Evolutionary conservation across 2,888 invertebrate genomes (phyloP), one percentile per base, ranked within the genome.

Genomic region (Agrotis exclamationis): DNA sequence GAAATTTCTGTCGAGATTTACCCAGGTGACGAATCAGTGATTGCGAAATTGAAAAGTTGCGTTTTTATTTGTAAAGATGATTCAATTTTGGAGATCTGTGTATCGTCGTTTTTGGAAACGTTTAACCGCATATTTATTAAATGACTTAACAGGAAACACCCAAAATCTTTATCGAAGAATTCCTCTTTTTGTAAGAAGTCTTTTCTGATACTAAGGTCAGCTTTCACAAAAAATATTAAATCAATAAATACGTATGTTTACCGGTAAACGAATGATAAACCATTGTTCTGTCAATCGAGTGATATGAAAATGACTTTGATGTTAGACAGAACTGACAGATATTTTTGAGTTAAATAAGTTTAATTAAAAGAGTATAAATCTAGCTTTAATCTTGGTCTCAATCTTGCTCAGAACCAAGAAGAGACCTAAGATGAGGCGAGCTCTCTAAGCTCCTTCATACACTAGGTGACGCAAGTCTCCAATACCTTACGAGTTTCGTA

Each of bases 11-110:
- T 11, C n/a, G 22, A 24, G 53, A 63, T 47, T 28, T 45, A 1
- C 13, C 13, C 3, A 62, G 58, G 9, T 24, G 28, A 50, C 45
- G 20, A 50, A 20, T 53, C 33, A 33, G 1, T 16, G 54, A 63
- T 76, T 75, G 33, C n/a, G 53, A 75, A 75, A 76, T 50, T 54
- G 22, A 59, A 63, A 59, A 28, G 24, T 45, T 63, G 22, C 24
- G 18, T 62, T 9, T 44, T 76, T 50, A 18, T 39, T 20, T 13
- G 24, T 39, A 13, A 53, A 33, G 28, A 63, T 53, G 33, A 53
- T 45, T 56, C 47, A 24, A 9, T 24, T 48, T 47, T 51, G 28
- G n/a, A 18, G 13, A 54, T 57, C 51, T 51, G 13, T 1, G 64
- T 44, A 22, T 64, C 18, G 6, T 64, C 44, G n/a, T 56, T 50